These are phyloP conservation scores for Eutolmus rufibarbis DNA, from an alignment of 2,888 invertebrate genomes.

Conservation along the genomic window DNA sequence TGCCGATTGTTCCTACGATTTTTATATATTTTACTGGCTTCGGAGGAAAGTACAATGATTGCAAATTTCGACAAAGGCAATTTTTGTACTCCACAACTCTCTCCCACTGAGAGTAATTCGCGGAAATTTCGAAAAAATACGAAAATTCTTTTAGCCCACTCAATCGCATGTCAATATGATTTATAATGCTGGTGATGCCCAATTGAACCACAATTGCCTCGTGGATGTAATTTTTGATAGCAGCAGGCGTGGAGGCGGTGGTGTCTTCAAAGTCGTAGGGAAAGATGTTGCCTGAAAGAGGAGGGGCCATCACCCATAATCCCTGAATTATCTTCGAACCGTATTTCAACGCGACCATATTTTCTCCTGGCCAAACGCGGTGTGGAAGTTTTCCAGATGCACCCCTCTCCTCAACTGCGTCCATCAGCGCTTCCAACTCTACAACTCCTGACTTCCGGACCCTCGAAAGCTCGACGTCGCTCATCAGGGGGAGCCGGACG, in stretches of 20 bases:
- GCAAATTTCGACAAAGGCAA: conserved; percentile 96
- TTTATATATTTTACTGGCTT: conserved; percentile 85
- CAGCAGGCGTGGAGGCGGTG: conserved; percentile 79
- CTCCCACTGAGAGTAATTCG: conserved; percentile 95
- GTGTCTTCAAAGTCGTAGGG: conserved; percentile 91
- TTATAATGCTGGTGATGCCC: conserved; percentile 85
- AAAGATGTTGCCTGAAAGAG: conserved; percentile 83
- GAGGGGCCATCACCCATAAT: conserved; percentile 84
- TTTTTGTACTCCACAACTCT: conserved; percentile 90
- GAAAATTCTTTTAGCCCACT: conserved; percentile 75
- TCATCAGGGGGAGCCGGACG: conserved; percentile 87
- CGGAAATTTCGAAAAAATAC: conserved; percentile 77
- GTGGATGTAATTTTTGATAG: conserved; percentile 78
- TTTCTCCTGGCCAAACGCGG: conserved; percentile 89
- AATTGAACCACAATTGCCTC: conserved; percentile 87
- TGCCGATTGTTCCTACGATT: conserved; percentile 90
- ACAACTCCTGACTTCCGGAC: conserved; percentile 89
- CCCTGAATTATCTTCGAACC: conserved; percentile 89
- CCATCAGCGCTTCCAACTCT: conserved; percentile 87
- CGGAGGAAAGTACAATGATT: conserved; percentile 89
- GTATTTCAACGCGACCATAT: conserved; percentile 82
- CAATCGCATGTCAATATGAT: conserved; percentile 88
- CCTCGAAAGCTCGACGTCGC: conserved; percentile 83
- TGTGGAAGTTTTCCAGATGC: conserved; percentile 83
- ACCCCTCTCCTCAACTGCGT: conserved; percentile 90